phyloP scores from a whole-genome alignment of 2,113 vertebrate species.

The Lepisosteus oculatus region DNA sequence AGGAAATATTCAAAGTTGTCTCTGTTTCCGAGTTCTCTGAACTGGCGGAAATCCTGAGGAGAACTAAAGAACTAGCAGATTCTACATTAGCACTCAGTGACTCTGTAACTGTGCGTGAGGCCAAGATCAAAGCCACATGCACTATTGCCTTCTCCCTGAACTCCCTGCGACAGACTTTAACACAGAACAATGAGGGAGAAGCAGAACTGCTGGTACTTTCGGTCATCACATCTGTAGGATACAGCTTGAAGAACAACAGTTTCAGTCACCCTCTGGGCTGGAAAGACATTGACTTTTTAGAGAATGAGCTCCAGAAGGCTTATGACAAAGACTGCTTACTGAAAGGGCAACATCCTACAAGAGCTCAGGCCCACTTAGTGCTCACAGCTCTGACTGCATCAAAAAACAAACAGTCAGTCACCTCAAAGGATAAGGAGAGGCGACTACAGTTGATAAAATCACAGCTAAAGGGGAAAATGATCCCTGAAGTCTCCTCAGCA shows the following conservation, averaged over 20 bases:
- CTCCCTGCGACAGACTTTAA: conserved; percentile 38
- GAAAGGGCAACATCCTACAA: conserved; percentile 30
- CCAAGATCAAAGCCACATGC: conserved; percentile 37
- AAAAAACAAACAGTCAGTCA: background rate
- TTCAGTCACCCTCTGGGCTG: conserved; percentile 44
- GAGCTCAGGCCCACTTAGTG: conserved; percentile 52
- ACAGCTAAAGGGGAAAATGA: background rate
- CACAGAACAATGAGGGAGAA: conserved; percentile 33
- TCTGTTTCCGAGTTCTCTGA: too few relatives aligned
- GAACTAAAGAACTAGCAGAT: too few relatives aligned
- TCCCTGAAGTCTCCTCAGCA: background rate
- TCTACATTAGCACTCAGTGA: too few relatives aligned
- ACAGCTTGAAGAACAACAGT: conserved; percentile 20
- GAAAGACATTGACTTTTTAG: conserved; percentile 46
- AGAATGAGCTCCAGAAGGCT: conserved; percentile 22
- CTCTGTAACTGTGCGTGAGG: conserved; percentile 8
- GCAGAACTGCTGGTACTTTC: conserved; percentile 46
- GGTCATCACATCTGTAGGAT: conserved; percentile 39
- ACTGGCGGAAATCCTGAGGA: too few relatives aligned
- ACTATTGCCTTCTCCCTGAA: conserved; percentile 16
- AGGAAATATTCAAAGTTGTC: too few relatives aligned
- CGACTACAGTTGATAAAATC: conserved; percentile 22
- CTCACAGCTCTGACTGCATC: conserved; percentile 42
- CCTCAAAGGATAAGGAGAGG: conserved; percentile 40
- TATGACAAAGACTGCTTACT: conserved; percentile 39